Evolutionary conservation across 2,113 vertebrate genomes (phyloP), one percentile per base, ranked within the genome.

Genomic region (Catagonus wagneri): DNA sequence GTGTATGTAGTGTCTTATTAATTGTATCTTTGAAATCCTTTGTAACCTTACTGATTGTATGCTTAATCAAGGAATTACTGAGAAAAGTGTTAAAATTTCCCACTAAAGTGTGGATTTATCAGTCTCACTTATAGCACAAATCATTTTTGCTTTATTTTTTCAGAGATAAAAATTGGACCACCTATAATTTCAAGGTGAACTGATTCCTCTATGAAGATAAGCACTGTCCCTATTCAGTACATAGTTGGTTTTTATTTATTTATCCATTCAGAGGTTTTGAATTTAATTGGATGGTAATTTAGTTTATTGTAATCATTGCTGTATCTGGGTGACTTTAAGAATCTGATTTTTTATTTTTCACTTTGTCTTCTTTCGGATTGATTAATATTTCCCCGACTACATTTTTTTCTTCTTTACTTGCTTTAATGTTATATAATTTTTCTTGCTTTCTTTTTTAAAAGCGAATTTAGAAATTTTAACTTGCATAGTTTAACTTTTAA

Each of bases 401-500:
- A 39, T 32, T 63, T 25, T 52, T 34, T 66, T 69, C 27, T 89
- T 36, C 25, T 65, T 75, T 60, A 16, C 16, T 83, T 94, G 17
- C 20, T 72, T 52, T 83, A 39, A 81, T 88, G 56, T 13, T 61
- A 29, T 14, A 54, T 3, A 72, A 3, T 6, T 63, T 83, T 76
- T 27, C 69, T 83, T 79, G 34, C 52, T 65, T 65, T 65, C 63
- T 78, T 74, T 90, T 79, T n/a, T 54, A 71, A 6, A 79, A 7
- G 14, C 4, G 22, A 90, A 74, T 78, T 50, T 58, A 91, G 50
- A 97, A 88, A 58, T 78, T 89, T 94, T 75, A 89, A 78, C 50
- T 85, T 91, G 36, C 8, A 56, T 39, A 80, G n/a, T 91, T 81
- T 89, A 93, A 63, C n/a, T 58, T 89, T 58, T 89, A 71, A 92